These are phyloP conservation scores for Macrobrachium nipponense DNA, from an alignment of 1,140 invertebrate genomes.

Conservation along the genomic window DNA sequence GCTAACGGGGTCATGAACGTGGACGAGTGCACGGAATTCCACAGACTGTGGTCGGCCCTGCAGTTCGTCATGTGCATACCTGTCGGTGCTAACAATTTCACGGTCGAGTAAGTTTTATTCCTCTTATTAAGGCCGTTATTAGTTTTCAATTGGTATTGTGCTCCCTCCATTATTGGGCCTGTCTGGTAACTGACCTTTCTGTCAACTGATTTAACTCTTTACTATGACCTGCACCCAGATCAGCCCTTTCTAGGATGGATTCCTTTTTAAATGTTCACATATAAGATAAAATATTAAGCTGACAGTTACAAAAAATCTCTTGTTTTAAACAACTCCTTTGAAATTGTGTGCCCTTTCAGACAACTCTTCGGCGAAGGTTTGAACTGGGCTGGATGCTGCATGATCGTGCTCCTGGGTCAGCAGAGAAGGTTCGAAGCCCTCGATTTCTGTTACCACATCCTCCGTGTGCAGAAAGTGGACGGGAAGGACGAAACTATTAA, in stretches of 20 bases:
- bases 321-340: neutral
- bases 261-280: no score
- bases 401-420: slow-evolving; percentile 96
- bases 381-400: slow-evolving; percentile 99
- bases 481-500: slow-evolving; percentile 96
- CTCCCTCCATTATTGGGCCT: no score
- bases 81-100: slow-evolving; percentile 96
- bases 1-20: slow-evolving; percentile 94
- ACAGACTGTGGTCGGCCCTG: slow-evolving; percentile 96
- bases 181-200: no score
- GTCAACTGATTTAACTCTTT: no score
- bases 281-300: neutral
- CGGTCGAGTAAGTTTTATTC: slow-evolving; percentile 85
- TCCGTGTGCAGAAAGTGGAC: slow-evolving; percentile 95
- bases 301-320: neutral
- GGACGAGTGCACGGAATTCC: slow-evolving; percentile 98
- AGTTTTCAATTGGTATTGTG: no score
- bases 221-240: no score
- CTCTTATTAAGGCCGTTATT: neutral
- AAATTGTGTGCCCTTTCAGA: slow-evolving; percentile 72
- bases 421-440: slow-evolving; percentile 97
- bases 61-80: slow-evolving; percentile 99
- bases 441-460: slow-evolving; percentile 99
- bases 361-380: slow-evolving; percentile 98
- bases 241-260: no score